Base-by-base conservation (phyloP, 2,113 vertebrate genomes). In the Gallinago jamesoni region DNA sequence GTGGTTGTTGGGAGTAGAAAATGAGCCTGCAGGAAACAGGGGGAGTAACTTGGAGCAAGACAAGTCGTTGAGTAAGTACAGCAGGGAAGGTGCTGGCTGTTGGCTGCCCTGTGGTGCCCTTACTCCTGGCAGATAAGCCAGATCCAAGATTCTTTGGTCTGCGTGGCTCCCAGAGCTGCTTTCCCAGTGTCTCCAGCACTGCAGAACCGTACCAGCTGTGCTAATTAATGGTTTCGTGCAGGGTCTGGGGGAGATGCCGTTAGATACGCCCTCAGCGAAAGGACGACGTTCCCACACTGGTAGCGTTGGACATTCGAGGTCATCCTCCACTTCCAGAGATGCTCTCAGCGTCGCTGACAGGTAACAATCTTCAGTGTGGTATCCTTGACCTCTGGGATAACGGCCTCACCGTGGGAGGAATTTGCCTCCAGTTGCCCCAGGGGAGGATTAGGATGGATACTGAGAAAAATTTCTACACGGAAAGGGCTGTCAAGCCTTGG, bases 231-330 rank as follows among this genome's bases (percentile, higher is more conserved):
- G 25, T 67, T 84, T 7, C 33, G 18, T 88, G 77, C 94, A 99
- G 99, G 99, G 99, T 22, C 95, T 99, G 76, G 99, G 99, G 74
- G 99, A 99, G 83, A 98, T 99, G 96, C 98, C 98, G 2, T 93
- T 98, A 68, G 99, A 99, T 28, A 98, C 98, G 16, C 98, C 98
- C 41, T 99, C 99, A 43, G 98, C 99, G 50, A 98, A 98, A 92
- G 99, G 99, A 67, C 98, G 98, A 69, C 98, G 98, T 56, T 99
- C 98, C 33, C 97, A 98, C 50, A 96, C 98, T 7, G 94, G 98
- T 59, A 98, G 94, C 19, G 89, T 97, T 87, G 98, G 98, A 60
- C 98, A 98, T 64, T 91, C 98, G 31, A 98, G 98, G 39, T 98
- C 98, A 2, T 98, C 98, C 1, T 99, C 99, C 52, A 97, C 98